A percentile compares a stretch with the other conserved stretches of the same genome.
phyloP scores from a whole-genome alignment of 2,797 vertebrate genomes.

The Danionella dracula region DNA sequence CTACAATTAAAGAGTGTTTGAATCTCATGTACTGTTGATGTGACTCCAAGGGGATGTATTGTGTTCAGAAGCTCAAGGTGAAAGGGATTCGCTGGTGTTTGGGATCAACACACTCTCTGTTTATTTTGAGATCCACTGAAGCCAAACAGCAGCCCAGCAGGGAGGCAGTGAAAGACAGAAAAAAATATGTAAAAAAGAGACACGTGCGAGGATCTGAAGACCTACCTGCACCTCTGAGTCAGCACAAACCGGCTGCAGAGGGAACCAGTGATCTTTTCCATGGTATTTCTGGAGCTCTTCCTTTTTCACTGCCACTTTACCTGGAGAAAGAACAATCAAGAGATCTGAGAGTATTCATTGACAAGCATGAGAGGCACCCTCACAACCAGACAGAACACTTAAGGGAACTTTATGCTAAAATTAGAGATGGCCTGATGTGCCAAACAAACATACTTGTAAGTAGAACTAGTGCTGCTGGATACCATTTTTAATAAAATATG shows the following conservation, averaged over 20 bases:
- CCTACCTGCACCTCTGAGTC: slow-evolving; percentile 98
- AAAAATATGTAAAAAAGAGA: not conserved
- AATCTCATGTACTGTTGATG: not conserved
- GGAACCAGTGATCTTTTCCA: slow-evolving; percentile 98
- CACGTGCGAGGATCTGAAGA: slow-evolving; percentile 1
- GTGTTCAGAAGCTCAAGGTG: not conserved
- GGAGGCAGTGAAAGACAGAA: too few species aligned
- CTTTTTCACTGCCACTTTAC: slow-evolving; percentile 95
- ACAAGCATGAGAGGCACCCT: too few species aligned
- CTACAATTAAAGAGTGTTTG: too few species aligned
- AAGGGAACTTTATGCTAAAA: not conserved
- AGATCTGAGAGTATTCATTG: too few species aligned
- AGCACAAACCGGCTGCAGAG: slow-evolving; percentile 91
- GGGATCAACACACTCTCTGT: slow-evolving; percentile 16
- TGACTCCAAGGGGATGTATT: not conserved
- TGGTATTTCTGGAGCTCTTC: slow-evolving; percentile 97
- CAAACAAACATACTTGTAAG: too few species aligned
- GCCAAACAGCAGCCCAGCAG: not conserved
- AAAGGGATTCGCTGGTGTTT: slow-evolving; percentile 1
- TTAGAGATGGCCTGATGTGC: too few species aligned
- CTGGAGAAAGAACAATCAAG: slow-evolving; percentile 56
- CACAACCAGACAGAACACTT: not conserved
- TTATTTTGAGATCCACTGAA: slow-evolving; percentile 8
- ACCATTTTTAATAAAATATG: too few species aligned
- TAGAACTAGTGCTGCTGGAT: too few species aligned